A percentile compares a stretch with the other conserved stretches of the same genome.
These are phyloP conservation scores for Apamea anceps DNA, from an alignment of 2,888 invertebrate species.

Conservation along the genomic window DNA sequence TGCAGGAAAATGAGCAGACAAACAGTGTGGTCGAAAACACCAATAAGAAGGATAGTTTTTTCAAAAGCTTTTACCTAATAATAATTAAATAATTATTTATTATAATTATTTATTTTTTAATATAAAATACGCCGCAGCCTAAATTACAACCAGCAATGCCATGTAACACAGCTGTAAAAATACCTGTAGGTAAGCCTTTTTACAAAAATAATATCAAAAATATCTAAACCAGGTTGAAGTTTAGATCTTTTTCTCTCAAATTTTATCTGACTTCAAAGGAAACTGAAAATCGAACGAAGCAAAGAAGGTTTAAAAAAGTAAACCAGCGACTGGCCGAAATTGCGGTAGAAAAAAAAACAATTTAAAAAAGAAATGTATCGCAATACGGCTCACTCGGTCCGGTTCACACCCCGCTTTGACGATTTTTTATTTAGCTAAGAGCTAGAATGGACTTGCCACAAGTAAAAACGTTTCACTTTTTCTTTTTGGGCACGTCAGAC, in stretches of 20 bases:
- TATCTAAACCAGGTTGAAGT: background rate
- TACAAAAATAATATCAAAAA: background rate
- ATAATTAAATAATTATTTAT: no score
- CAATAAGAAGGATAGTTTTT: background rate
- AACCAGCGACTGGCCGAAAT: constrained; percentile 24
- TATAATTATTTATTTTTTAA: no score
- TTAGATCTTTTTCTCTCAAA: no score
- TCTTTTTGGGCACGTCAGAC: background rate
- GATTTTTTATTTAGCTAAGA: constrained; percentile 51
- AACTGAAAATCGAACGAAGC: constrained; percentile 17
- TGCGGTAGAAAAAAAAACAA: constrained; percentile 32
- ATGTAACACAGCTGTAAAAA: background rate
- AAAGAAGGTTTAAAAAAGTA: constrained; percentile 30
- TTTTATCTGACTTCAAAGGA: background rate
- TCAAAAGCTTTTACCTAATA: no score
- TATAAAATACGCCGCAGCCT: background rate
- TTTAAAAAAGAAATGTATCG: constrained; percentile 26
- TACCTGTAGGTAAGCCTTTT: background rate
- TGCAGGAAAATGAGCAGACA: background rate
- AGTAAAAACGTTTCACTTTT: background rate
- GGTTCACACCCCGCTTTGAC: constrained; percentile 43
- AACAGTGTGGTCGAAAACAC: background rate
- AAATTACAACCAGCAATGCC: background rate
- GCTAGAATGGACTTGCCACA: constrained; percentile 2
- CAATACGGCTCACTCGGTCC: constrained; percentile 18